Evolutionary conservation across 37 sponge, comb jelly and placozoan species (phyloP), one percentile per base, ranked within the genome.

Genomic region (Beroe ovata): DNA sequence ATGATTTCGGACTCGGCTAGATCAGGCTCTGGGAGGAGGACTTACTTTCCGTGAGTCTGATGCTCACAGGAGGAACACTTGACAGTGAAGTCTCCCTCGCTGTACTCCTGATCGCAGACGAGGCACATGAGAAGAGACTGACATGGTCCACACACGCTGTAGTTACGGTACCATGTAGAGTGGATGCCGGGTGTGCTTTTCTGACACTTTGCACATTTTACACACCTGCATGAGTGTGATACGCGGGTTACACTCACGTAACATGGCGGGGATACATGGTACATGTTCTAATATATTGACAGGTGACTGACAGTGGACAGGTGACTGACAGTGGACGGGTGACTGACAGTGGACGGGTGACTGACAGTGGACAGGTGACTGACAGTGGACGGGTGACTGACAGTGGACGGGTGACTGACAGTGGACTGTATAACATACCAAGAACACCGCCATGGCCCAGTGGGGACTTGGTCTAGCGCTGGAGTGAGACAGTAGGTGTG

Each of bases 161-260:
- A 77, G 47, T 77, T 35, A 2, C 41, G 84, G 84, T 77, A 77
- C 84, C 84, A 77, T 8, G 84, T 77, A 1, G 84, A 33, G 84
- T 77, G 84, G 35, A 77, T 36, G 22, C 84, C 84, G 14, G 84
- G 84, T n/a, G 47, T 42, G 8, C 54, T 77, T 54, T 77, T 39
- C 26, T 20, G 19, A 41, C 84, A 77, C 28, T 77, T 77, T 26
- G 41, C 42, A 77, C 84, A 77, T 20, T 37, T 77, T 77, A 77
- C 84, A 77, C 84, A 77, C 84, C 84, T 77, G 84, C 20, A 62
- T n/a, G n/a, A n/a, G n/a, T n/a, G n/a, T n/a, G n/a, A n/a, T n/a
- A n/a, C n/a, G n/a, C n/a, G n/a, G n/a, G n/a, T n/a, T n/a, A n/a
- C n/a, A n/a, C n/a, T n/a, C n/a, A n/a, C n/a, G n/a, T n/a, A n/a